phyloP scores from a whole-genome alignment of 2,888 invertebrate species.

The Lissonota sp. region DNA sequence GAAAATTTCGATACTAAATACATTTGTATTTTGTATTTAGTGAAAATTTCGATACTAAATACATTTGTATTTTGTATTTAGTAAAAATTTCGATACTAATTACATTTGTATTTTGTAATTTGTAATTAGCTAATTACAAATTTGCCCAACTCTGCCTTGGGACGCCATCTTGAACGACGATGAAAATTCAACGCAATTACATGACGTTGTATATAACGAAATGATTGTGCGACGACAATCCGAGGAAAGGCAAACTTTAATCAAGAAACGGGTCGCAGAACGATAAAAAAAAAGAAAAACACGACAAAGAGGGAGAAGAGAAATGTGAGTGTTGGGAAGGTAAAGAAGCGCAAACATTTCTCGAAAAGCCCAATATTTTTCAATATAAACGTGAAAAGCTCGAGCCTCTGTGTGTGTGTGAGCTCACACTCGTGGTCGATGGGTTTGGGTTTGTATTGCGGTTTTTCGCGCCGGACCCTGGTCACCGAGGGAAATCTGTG shows the following conservation, averaged over 20 bases:
- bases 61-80: no score
- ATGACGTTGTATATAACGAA: conserved; percentile 47
- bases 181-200: conserved; percentile 57
- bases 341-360: conserved; percentile 74
- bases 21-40: no score
- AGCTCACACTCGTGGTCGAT: conserved; percentile 16
- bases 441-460: conserved; percentile 47
- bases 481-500: conserved; percentile 82
- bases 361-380: conserved; percentile 77
- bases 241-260: conserved; percentile 73
- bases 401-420: conserved; percentile 44
- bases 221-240: conserved; percentile 67
- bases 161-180: neutral
- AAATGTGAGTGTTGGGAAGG: conserved; percentile 44
- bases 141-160: no score
- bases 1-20: no score
- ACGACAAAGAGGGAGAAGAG: conserved; percentile 45
- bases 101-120: no score
- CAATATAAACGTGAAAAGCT: conserved; percentile 75
- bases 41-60: no score
- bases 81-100: no score
- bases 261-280: conserved; percentile 70
- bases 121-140: no score
- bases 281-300: conserved; percentile 53
- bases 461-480: conserved; percentile 62